phyloP scores from a whole-genome alignment of 2,113 vertebrate genomes.

The Menidia beryllina region DNA sequence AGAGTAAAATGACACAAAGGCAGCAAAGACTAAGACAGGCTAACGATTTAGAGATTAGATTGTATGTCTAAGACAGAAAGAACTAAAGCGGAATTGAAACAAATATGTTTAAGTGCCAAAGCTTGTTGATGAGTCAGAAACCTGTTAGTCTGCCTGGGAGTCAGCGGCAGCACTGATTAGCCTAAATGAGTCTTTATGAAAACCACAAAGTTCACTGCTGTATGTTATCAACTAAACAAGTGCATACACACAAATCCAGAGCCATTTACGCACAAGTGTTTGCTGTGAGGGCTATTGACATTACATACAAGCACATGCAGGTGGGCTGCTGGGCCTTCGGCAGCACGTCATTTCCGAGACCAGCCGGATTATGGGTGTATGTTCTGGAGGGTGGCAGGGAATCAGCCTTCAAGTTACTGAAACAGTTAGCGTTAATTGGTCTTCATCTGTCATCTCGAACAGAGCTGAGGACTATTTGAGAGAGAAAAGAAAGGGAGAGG shows the following conservation, averaged over 20 bases:
- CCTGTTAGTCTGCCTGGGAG: slow-evolving; percentile 40
- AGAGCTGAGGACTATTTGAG: slow-evolving; percentile 58
- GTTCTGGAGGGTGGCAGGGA: slow-evolving; percentile 56
- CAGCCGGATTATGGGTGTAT: slow-evolving; percentile 69
- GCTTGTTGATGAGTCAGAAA: slow-evolving; percentile 53
- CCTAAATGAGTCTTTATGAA: slow-evolving; percentile 54
- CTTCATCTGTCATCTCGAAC: slow-evolving; percentile 78
- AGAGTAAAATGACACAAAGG: slow-evolving; percentile 28
- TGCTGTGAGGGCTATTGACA: background rate
- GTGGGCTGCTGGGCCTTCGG: slow-evolving; percentile 32
- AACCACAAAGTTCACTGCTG: slow-evolving; percentile 18
- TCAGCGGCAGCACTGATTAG: slow-evolving; percentile 44
- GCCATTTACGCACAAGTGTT: slow-evolving; percentile 4
- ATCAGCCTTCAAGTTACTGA: slow-evolving; percentile 70
- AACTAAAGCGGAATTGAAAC: slow-evolving; percentile 28
- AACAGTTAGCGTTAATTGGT: slow-evolving; percentile 75
- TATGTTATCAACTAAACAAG: background rate
- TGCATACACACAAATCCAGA: slow-evolving; percentile 1
- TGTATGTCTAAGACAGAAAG: slow-evolving; percentile 8
- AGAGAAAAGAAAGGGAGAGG: slow-evolving; percentile 22
- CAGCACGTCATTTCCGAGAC: slow-evolving; percentile 56
- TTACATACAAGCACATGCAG: background rate
- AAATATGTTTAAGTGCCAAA: slow-evolving; percentile 33
- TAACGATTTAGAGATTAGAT: slow-evolving; percentile 25
- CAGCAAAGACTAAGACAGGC: slow-evolving; percentile 17